Evolutionary conservation across 2,888 invertebrate genomes (phyloP).

Genomic region (Subacronicta megacephala): DNA sequence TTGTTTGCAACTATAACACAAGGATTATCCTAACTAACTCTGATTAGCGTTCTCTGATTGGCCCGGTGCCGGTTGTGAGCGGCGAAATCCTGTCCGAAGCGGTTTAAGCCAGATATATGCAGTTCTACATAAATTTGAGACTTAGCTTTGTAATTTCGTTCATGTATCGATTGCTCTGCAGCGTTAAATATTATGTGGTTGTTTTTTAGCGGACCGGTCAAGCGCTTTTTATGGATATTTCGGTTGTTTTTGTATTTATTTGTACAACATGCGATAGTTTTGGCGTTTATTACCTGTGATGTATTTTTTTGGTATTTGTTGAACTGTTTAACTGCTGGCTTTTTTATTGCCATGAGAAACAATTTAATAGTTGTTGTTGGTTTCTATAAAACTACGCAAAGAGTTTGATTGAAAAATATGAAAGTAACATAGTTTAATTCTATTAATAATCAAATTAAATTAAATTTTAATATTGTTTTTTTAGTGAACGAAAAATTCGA

Average conservation of each 20-base stretch:
- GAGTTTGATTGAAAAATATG: too few species aligned
- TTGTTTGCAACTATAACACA: conserved; percentile 31
- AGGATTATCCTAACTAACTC: conserved; percentile 61
- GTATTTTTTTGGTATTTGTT: not conserved
- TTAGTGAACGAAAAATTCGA: too few species aligned
- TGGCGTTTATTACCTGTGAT: not conserved
- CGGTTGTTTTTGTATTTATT: not conserved
- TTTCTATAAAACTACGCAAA: too few species aligned
- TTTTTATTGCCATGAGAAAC: too few species aligned
- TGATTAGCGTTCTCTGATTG: conserved; percentile 66
- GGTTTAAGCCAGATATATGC: conserved; percentile 71
- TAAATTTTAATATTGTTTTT: too few species aligned
- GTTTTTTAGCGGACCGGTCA: conserved; percentile 4
- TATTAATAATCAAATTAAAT: too few species aligned
- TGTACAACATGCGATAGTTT: conserved; percentile 1
- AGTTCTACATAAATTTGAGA: conserved; percentile 68
- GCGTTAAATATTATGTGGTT: conserved; percentile 11
- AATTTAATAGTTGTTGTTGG: too few species aligned
- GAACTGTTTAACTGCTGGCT: too few species aligned
- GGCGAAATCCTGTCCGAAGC: conserved; percentile 62
- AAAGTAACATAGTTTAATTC: too few species aligned
- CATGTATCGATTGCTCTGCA: conserved; percentile 19
- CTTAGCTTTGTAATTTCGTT: conserved; percentile 37
- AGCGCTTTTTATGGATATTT: conserved; percentile 12
- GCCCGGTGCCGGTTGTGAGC: conserved; percentile 58